Conservation (phyloP, 2,888 invertebrate species). For the Coecobrya sp. region DNA sequence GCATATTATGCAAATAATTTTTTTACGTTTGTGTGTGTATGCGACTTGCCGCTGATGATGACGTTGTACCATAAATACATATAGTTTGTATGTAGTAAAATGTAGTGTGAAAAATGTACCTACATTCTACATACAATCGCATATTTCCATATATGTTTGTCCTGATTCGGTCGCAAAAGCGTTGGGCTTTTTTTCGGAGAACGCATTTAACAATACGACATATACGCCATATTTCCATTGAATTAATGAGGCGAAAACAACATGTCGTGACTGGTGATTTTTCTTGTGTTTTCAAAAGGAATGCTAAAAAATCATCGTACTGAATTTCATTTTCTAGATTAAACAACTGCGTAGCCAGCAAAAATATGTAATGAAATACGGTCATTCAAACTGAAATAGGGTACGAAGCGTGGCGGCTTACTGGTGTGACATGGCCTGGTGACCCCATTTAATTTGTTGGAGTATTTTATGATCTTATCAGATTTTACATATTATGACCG, state of each 20-base stretch:
- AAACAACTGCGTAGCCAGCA: conserved; percentile 1
- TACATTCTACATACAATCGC: too few species aligned
- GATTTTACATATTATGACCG: conserved; percentile 9
- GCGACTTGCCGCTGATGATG: too few species aligned
- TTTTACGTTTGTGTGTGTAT: too few species aligned
- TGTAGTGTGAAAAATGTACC: background rate
- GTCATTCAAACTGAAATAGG: conserved; percentile 21
- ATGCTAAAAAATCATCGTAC: background rate
- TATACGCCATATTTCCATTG: background rate
- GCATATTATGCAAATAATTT: too few species aligned
- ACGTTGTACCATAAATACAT: too few species aligned
- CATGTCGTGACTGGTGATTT: background rate
- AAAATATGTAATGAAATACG: conserved; percentile 34
- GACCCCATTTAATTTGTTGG: conserved; percentile 67
- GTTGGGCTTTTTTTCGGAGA: background rate
- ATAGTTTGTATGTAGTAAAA: background rate
- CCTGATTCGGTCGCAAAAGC: background rate
- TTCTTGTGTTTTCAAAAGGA: conserved; percentile 53
- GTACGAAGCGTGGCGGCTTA: background rate
- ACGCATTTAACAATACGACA: background rate
- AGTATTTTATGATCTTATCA: conserved; percentile 46
- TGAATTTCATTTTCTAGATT: conserved; percentile 30
- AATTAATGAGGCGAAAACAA: conserved; percentile 62
- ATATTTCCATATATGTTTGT: background rate
- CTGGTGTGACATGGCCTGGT: conserved; percentile 68